Conservation (phyloP, 2,113 vertebrate species). For the Cololabis saira region DNA sequence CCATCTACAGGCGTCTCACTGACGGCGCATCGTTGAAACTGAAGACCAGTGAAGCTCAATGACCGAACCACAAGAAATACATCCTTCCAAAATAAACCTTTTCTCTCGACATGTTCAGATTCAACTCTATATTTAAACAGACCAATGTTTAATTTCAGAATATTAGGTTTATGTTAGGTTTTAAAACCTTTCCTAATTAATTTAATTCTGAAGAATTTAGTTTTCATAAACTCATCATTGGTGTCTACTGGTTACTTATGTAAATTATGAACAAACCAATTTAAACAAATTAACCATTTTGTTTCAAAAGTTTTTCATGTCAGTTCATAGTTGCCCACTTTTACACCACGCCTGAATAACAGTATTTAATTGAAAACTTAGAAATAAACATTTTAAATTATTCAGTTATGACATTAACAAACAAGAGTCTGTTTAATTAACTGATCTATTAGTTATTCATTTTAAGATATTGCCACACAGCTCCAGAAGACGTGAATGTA, state of each 20-base stretch:
- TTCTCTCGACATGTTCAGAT: background rate
- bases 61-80: background rate
- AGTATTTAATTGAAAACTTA: too few species aligned
- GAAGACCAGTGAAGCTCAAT: background rate
- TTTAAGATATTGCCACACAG: background rate
- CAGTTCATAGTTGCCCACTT: too few species aligned
- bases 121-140: background rate
- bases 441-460: background rate
- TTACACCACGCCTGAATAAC: too few species aligned
- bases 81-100: background rate
- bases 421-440: background rate
- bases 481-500: background rate
- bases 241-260: too few species aligned
- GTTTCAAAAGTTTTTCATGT: too few species aligned
- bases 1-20: conserved; percentile 59
- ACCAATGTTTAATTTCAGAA: too few species aligned
- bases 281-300: too few species aligned
- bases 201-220: too few species aligned
- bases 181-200: too few species aligned
- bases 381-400: background rate
- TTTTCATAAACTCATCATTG: too few species aligned
- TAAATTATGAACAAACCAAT: too few species aligned
- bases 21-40: conserved; percentile 14
- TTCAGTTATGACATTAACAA: background rate
- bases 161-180: too few species aligned